A percentile compares a stretch with the other conserved stretches of the same genome.
These are phyloP conservation scores for Pitangus sulphuratus DNA, from an alignment of 2,797 vertebrate genomes.

Conservation along the genomic window DNA sequence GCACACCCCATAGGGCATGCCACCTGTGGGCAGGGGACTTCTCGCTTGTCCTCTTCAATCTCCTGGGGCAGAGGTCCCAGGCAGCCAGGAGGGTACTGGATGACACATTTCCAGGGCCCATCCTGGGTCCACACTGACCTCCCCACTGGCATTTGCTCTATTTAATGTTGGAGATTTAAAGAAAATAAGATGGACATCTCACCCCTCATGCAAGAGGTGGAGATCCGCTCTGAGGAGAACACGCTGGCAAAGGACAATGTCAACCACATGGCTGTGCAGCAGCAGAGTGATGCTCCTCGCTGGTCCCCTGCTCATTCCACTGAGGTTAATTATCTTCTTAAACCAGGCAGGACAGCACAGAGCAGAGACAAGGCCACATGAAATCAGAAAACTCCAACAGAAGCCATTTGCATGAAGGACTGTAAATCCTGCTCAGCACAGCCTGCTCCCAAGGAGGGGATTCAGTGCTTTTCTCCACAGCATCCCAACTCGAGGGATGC, in stretches of 20 bases:
- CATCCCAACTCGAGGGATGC: neutral
- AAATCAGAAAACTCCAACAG: neutral
- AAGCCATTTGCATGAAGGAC: neutral
- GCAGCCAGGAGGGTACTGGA: rapidly evolving
- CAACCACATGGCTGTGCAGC: rapidly evolving
- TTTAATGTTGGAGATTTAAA: neutral
- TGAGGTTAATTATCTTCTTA: neutral
- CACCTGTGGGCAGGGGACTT: neutral
- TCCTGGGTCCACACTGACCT: neutral
- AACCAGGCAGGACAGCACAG: neutral
- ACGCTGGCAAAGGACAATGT: rapidly evolving
- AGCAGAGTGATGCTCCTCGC: neutral
- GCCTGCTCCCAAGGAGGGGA: neutral
- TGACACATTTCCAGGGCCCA: neutral
- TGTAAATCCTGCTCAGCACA: neutral
- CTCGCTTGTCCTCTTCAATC: neutral
- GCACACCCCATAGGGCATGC: neutral
- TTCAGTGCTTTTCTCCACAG: neutral
- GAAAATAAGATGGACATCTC: neutral
- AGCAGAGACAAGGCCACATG: neutral
- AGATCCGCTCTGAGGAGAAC: neutral
- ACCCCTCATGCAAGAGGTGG: neutral
- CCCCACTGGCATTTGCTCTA: neutral
- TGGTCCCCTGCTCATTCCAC: neutral
- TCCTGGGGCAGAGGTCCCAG: neutral